Percentiles rank a stretch among this genome's conserved stretches.
Evolutionary conservation across 2,888 invertebrate species (phyloP).

Genomic region (Chesias legatella): DNA sequence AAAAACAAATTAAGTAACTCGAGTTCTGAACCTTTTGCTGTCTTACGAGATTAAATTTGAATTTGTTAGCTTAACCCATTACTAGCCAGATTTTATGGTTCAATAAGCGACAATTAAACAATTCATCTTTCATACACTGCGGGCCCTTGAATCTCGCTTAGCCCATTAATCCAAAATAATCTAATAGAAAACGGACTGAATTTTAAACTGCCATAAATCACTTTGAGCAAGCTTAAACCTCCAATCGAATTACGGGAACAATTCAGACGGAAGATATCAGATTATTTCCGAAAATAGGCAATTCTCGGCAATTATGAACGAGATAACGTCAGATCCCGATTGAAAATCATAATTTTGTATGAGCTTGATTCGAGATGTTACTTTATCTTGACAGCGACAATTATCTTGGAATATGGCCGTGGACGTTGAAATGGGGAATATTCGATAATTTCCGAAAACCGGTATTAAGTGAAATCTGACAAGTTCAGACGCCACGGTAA

Average conservation of each 20-base stretch:
- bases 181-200: conserved; percentile 54
- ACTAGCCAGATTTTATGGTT: no score
- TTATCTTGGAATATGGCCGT: no score
- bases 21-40: no score
- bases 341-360: conserved; percentile 3
- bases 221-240: conserved; percentile 44
- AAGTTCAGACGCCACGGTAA: conserved; percentile 24
- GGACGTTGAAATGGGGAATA: not conserved
- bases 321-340: no score
- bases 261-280: conserved; percentile 51
- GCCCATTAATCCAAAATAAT: conserved; percentile 55
- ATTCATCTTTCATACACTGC: conserved; percentile 12
- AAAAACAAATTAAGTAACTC: no score
- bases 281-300: conserved; percentile 27
- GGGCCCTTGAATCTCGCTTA: conserved; percentile 31
- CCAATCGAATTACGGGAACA: conserved; percentile 52
- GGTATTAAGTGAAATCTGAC: conserved; percentile 23
- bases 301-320: conserved; percentile 22
- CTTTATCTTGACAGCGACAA: no score
- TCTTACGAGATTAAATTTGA: no score
- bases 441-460: conserved; percentile 27
- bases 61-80: no score
- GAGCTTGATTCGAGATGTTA: not conserved
- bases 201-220: conserved; percentile 69
- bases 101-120: conserved; percentile 3